Conservation (phyloP, 2,797 vertebrate species). For the Myiothlypis chrysogaster region DNA sequence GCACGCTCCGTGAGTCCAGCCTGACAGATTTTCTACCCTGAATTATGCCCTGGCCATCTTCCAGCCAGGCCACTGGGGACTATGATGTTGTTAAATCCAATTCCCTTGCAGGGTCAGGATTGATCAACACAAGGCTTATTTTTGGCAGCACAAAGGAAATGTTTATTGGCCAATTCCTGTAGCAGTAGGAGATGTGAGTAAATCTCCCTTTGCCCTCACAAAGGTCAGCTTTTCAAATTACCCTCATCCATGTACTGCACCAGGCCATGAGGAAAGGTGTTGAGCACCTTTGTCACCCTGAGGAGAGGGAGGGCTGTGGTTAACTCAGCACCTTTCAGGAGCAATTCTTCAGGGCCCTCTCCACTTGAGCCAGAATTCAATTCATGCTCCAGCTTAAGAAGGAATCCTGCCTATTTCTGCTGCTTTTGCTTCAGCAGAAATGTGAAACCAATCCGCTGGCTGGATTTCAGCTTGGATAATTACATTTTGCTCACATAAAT, state of each 20-base stretch:
- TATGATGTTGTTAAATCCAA: background rate
- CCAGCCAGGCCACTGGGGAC: background rate
- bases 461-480: slow-evolving; percentile 20
- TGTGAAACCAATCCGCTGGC: background rate
- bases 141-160: background rate
- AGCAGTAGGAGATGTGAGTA: background rate
- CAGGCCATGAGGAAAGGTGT: background rate
- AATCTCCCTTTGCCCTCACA: background rate
- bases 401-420: background rate
- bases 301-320: background rate
- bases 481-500: background rate
- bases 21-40: background rate
- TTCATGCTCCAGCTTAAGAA: background rate
- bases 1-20: rapidly evolving
- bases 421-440: background rate
- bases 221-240: background rate
- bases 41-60: background rate
- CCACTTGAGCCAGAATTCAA: background rate
- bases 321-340: background rate
- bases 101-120: background rate
- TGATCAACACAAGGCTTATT: background rate
- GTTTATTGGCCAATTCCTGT: background rate
- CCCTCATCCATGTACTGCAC: background rate
- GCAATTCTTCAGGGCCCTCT: background rate
- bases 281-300: background rate